A percentile compares a stretch with the other conserved stretches of the same genome.
Conservation (phyloP, 2,888 invertebrate genomes). For the Hemaris fuciformis region DNA sequence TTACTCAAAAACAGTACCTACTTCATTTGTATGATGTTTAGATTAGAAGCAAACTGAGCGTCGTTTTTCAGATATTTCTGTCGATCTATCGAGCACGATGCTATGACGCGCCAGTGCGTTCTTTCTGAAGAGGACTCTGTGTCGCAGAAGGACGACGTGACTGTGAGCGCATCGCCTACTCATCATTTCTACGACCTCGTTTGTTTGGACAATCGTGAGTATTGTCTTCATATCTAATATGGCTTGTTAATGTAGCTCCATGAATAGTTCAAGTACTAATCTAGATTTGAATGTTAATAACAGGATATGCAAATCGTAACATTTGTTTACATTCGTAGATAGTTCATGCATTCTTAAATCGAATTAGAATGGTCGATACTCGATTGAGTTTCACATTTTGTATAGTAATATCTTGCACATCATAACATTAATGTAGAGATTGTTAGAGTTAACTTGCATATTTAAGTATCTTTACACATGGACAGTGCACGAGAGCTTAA, state of each 20-base stretch:
- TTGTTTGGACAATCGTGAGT: slow-evolving; percentile 94
- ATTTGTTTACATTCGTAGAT: not conserved
- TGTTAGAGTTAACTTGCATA: not conserved
- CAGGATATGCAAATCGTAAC: not conserved
- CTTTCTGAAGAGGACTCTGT: slow-evolving; percentile 95
- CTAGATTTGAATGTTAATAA: slow-evolving; percentile 4
- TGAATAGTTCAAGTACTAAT: slow-evolving; percentile 17
- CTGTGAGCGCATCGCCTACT: slow-evolving; percentile 90
- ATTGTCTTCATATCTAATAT: slow-evolving; percentile 19
- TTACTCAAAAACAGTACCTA: no score
- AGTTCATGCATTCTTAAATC: not conserved
- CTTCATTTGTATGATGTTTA: no score
- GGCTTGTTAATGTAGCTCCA: slow-evolving; percentile 11
- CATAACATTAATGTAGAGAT: not conserved
- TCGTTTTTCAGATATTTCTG: slow-evolving; percentile 84
- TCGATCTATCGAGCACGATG: slow-evolving; percentile 94
- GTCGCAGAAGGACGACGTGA: slow-evolving; percentile 93
- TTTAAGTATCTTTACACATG: slow-evolving; percentile 9
- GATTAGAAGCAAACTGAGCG: not conserved
- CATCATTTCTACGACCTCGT: slow-evolving; percentile 95
- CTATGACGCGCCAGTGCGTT: slow-evolving; percentile 92
- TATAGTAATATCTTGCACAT: not conserved
- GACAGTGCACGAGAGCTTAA: slow-evolving; percentile 57
- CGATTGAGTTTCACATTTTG: no score
- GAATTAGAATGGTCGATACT: no score